A percentile compares a stretch with the other conserved stretches of the same genome.
phyloP scores from a whole-genome alignment of 1,140 invertebrate species.

The Bombus waltoni region DNA sequence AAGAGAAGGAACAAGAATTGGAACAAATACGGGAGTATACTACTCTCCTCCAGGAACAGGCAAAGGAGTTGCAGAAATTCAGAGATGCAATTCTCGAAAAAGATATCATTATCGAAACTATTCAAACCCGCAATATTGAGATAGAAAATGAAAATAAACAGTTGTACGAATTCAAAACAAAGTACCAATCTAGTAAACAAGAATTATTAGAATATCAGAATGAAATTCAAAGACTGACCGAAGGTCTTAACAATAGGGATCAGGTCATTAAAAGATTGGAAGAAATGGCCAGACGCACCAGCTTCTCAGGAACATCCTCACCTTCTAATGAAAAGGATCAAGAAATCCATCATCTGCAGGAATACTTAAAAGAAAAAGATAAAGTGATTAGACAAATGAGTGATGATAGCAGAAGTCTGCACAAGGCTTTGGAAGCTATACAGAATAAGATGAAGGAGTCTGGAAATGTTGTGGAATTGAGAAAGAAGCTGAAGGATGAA shows the following conservation, averaged over 20 bases:
- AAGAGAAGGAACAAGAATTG: constrained; percentile 69
- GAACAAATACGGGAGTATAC: constrained; percentile 51
- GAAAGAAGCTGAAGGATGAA: constrained; percentile 79
- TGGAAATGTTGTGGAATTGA: constrained; percentile 79
- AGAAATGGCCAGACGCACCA: constrained; percentile 73
- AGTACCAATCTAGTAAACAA: constrained; percentile 63
- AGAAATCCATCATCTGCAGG: constrained; percentile 84
- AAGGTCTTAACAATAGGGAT: constrained; percentile 74
- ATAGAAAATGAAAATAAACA: constrained; percentile 76
- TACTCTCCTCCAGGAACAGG: constrained; percentile 63
- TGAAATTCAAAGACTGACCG: constrained; percentile 73
- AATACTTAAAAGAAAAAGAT: constrained; percentile 84
- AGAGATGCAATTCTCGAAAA: constrained; percentile 74
- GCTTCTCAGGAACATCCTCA: constrained; percentile 67
- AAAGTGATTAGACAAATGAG: constrained; percentile 82
- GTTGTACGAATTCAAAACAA: constrained; percentile 71
- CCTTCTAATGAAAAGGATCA: constrained; percentile 78
- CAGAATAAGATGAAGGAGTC: constrained; percentile 82
- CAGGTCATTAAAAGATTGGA: constrained; percentile 73
- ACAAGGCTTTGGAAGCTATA: constrained; percentile 81
- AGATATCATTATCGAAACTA: constrained; percentile 73
- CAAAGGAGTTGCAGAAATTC: constrained; percentile 71
- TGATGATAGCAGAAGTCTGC: constrained; percentile 82
- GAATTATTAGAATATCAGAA: constrained; percentile 68
- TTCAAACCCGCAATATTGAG: constrained; percentile 74